Evolutionary conservation across 2,797 vertebrate genomes (phyloP), one percentile per base, ranked within the genome.

Genomic region (Mormyrops attenuatus): DNA sequence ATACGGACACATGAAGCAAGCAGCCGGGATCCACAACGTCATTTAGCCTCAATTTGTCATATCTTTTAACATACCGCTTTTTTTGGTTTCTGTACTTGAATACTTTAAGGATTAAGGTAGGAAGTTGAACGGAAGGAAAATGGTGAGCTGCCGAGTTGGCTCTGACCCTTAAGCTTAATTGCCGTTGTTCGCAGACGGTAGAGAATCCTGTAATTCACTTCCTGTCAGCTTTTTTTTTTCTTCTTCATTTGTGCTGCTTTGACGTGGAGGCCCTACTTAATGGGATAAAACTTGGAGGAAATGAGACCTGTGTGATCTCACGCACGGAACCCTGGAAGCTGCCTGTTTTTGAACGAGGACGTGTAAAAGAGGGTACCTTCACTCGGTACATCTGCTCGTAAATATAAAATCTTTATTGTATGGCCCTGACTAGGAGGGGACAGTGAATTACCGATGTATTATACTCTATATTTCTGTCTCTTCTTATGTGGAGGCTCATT

Each of bases 151-250:
- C 30, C 17, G 90, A 41, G 88, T 86, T 49, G 38, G 52, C 77
- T 57, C 22, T 50, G 89, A 49, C 80, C 88, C 93, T 93, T 94
- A 92, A 93, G 92, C 93, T 92, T 93, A 94, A 93, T 92, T 92
- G 92, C 92, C 80, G 90, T 92, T 92, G 92, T 93, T 92, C 90
- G 89, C 91, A 90, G 92, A 92, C 90, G 92, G 92, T 92, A 93
- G 91, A 92, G 89, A 91, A 90, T 93, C 92, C 92, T 91, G 92
- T 89, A 92, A 90, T 85, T 90, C 91, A 90, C 90, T 91, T 73
- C 30, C 30, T 73, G 30, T 73, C 66, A 73, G 66, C 7, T 11
- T 17, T 15, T 13, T 30, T 26, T 22, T 22, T 26, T 5, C 0
- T 26, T 7, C 66, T 15, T 34, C 66, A 5, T 73, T 30, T 38